Percentiles rank a stretch among this genome's conserved stretches.
These are phyloP conservation scores for Nasonia giraulti DNA, from an alignment of 1,140 invertebrate genomes.

Conservation along the genomic window DNA sequence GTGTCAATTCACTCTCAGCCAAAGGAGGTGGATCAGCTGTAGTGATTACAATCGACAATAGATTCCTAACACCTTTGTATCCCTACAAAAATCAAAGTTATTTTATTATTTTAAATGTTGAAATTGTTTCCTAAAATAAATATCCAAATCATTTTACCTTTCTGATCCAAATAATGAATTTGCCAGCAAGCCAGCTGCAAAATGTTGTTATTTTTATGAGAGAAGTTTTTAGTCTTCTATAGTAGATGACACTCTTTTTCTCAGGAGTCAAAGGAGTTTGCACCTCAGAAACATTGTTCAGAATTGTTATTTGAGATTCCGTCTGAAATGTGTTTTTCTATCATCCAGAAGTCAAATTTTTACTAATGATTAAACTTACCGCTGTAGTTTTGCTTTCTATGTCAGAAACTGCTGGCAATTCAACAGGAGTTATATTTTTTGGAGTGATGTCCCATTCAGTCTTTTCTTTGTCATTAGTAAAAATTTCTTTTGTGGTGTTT, in stretches of 20 bases:
- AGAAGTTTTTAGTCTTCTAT: constrained; percentile 39
- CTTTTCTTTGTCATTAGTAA: neutral
- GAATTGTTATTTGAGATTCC: constrained; percentile 10
- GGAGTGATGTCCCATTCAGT: neutral
- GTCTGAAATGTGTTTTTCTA: constrained; percentile 42
- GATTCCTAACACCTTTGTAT: constrained; percentile 35
- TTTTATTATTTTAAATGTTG: neutral
- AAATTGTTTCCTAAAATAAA: neutral
- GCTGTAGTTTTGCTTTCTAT: constrained; percentile 4
- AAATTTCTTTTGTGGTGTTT: constrained; percentile 12
- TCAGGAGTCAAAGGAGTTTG: neutral
- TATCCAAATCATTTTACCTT: constrained; percentile 49
- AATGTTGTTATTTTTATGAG: constrained; percentile 49
- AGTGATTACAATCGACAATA: constrained; percentile 35
- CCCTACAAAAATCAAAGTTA: constrained; percentile 46
- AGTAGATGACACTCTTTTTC: constrained; percentile 34
- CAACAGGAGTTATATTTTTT: constrained; percentile 18
- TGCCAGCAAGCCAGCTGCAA: constrained; percentile 57
- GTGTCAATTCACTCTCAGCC: constrained; percentile 45
- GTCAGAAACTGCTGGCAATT: constrained; percentile 27
- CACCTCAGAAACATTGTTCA: constrained; percentile 14
- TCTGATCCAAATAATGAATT: constrained; percentile 51
- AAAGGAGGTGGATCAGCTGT: neutral
- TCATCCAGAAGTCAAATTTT: neutral
- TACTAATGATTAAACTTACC: constrained; percentile 10